Conservation (phyloP, 1,140 invertebrate species). For the Panonychus citri region DNA sequence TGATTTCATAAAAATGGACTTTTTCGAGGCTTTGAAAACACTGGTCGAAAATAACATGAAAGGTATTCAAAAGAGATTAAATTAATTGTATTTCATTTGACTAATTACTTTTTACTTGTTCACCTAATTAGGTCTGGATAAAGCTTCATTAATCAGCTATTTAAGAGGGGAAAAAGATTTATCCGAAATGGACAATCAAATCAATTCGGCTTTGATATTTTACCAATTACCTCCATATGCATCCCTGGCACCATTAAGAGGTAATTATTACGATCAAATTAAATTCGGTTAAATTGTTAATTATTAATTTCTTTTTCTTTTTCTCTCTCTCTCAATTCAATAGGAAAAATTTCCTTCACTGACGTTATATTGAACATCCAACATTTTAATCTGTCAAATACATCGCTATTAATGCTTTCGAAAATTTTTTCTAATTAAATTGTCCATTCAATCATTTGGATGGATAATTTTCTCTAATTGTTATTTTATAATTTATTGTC, state of each 20-base stretch:
- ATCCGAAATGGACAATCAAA: not conserved
- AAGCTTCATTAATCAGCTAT: not conserved
- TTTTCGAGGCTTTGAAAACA: not conserved
- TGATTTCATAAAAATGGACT: not conserved
- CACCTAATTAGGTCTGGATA: not conserved
- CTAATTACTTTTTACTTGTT: not conserved
- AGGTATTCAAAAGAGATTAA: not conserved
- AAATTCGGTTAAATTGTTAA: not conserved
- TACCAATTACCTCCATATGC: slow-evolving; percentile 1
- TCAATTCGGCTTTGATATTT: not conserved
- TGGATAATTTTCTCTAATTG: no score
- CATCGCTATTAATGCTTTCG: not conserved
- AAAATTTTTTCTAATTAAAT: not conserved
- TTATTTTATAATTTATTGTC: no score
- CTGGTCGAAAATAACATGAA: not conserved
- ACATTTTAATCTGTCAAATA: not conserved
- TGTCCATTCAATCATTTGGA: no score
- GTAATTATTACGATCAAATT: not conserved
- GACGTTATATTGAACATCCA: not conserved
- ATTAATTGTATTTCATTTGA: not conserved
- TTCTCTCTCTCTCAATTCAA: no score
- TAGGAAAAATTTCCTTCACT: not conserved
- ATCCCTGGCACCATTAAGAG: not conserved
- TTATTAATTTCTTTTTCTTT: not conserved
- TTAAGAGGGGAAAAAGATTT: not conserved